Base-by-base conservation (phyloP, 2,797 vertebrate genomes). In the Chelon auratus region DNA sequence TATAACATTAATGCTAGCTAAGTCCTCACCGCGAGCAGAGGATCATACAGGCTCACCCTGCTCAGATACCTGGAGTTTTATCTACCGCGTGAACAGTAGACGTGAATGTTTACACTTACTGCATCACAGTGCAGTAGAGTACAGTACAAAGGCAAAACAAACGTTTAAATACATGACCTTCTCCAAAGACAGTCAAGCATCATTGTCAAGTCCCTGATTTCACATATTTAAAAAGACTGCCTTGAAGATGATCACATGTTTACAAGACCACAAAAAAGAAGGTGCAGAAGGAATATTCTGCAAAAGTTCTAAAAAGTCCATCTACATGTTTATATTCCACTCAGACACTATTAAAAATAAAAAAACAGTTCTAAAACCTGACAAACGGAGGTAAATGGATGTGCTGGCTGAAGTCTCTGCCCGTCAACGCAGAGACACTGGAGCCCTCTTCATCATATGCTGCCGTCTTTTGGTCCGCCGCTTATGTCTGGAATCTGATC, bases 401-500 rank as follows among this genome's bases (percentile, higher is more conserved):
- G 77, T 78, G 62, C 40, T 59, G 52, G 10, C 50, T 57, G 62
- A 57, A 50, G 75, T 87, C 72, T 71, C 57, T 80, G 65, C 42
- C 13, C 2, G 33, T 64, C 79, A 75, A 20, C 43, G 51, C 50
- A 36, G 17, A 12, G 40, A 53, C 45, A 14, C 45, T 39, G 62
- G 50, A 80, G 24, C 55, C 8, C 20, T 17, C 30, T 17, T 64
- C 61, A 52, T 81, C 68, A 91, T 73, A 58, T 13, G 39, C 65
- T 61, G 40, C n/a, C 68, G 0, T 10, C 92, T 1, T 80, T 87
- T 42, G 89, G 58, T 65, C 77, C 87, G 0, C 91, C 90, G 9
- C 92, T 86, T 58, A 94, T 95, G 78, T 95, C 94, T 1, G 96
- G 93, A 84, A 97, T 95, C 93, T 95, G 95, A 70, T 98, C 96